Evolutionary conservation across 2,888 invertebrate genomes (phyloP).

Genomic region (Nowickia ferox): DNA sequence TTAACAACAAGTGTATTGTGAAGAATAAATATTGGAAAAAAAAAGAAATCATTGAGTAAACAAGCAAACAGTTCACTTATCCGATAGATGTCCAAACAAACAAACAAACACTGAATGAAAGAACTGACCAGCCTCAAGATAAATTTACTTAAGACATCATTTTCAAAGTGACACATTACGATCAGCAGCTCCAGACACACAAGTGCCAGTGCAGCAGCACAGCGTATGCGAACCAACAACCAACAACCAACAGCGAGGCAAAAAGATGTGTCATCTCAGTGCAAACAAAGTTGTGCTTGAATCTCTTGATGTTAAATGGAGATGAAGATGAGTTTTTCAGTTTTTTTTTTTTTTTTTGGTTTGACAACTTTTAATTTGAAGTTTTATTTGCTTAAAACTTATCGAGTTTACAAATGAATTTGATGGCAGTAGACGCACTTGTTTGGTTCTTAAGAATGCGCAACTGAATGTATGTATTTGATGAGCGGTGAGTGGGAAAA

Average conservation of each 20-base stretch:
- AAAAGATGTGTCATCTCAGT: constrained; percentile 59
- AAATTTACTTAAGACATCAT: constrained; percentile 75
- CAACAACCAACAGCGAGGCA: neutral
- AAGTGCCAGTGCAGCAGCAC: neutral
- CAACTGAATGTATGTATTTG: constrained; percentile 2
- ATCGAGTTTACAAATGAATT: constrained; percentile 54
- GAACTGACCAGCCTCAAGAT: constrained; percentile 80
- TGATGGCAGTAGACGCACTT: constrained; percentile 33
- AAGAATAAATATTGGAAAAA: constrained; percentile 57
- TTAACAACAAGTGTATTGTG: constrained; percentile 62
- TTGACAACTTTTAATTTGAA: constrained; percentile 10
- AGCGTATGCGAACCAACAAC: neutral
- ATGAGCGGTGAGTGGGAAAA: constrained; percentile 13
- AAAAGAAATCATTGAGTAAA: constrained; percentile 31
- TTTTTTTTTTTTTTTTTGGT: constrained; percentile 7
- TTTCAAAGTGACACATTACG: constrained; percentile 54
- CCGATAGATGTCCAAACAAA: constrained; percentile 37
- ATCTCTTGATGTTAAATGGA: constrained; percentile 4
- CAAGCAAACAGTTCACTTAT: constrained; percentile 10
- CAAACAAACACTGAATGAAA: constrained; percentile 2
- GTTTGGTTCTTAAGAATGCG: constrained; percentile 12
- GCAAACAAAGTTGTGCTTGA: constrained; percentile 40
- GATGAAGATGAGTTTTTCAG: constrained; percentile 17
- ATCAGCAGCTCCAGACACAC: constrained; percentile 30
- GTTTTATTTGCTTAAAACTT: constrained; percentile 64